These are phyloP conservation scores for Arvicanthis niloticus DNA, from an alignment of 2,113 vertebrate genomes.

Conservation along the genomic window DNA sequence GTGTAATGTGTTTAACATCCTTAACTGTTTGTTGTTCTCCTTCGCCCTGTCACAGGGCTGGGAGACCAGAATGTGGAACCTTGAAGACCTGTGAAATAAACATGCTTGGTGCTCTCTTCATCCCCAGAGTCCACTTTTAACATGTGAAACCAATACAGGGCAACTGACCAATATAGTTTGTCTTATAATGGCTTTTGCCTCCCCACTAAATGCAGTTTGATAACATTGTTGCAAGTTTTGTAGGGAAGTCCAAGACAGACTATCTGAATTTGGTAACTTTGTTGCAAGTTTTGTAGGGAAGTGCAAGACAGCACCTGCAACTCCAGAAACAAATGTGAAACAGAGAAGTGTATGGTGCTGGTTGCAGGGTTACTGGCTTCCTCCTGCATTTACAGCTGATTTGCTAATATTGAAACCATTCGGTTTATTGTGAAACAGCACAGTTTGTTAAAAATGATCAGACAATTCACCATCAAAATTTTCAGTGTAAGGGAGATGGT, in stretches of 20 bases:
- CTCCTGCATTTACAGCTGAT: background rate
- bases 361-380: background rate
- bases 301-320: background rate
- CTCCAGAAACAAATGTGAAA: background rate
- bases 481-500: background rate
- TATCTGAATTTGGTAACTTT: background rate
- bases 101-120: background rate
- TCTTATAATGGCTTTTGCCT: background rate
- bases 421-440: background rate
- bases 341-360: background rate
- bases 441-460: conserved; percentile 4
- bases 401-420: background rate
- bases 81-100: background rate
- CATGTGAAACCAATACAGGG: background rate
- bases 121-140: background rate
- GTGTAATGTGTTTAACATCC: background rate
- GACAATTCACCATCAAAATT: background rate
- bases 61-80: background rate
- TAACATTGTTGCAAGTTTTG: background rate
- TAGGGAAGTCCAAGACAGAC: background rate
- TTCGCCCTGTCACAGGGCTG: background rate
- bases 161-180: background rate
- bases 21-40: background rate
- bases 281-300: background rate
- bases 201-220: background rate